A percentile compares a stretch with the other conserved stretches of the same genome.
Conservation (phyloP, 2,797 vertebrate genomes). For the Psittacula derbiana region DNA sequence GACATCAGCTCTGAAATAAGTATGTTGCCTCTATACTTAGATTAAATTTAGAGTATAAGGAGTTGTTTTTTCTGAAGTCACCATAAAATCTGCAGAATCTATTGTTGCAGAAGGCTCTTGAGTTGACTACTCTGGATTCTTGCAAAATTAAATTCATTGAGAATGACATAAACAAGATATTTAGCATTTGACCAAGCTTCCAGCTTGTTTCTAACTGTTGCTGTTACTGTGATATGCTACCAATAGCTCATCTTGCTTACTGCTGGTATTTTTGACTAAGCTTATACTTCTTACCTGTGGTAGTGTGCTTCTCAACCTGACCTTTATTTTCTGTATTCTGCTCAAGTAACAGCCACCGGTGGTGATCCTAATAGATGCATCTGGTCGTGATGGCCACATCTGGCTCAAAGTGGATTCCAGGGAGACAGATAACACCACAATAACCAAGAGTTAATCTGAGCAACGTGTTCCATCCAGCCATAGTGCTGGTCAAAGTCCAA, state of each 20-base stretch:
- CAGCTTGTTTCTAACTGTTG: not conserved
- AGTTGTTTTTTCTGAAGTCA: not conserved
- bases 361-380: not conserved
- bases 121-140: not conserved
- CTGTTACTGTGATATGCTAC: not conserved
- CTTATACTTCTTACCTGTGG: not conserved
- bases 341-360: not conserved
- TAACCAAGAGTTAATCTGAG: not conserved
- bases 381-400: not conserved
- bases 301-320: not conserved
- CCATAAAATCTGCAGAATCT: not conserved
- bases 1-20: not conserved
- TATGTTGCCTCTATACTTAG: not conserved
- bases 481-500: not conserved
- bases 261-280: not conserved
- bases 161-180: not conserved
- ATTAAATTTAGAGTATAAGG: not conserved
- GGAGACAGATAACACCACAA: not conserved
- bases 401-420: not conserved
- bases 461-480: not conserved
- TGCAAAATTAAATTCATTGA: not conserved
- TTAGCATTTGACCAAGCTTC: not conserved
- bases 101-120: not conserved
- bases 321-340: not conserved
- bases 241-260: not conserved